Evolutionary conservation across 2,888 invertebrate species (phyloP).

Genomic region (Herminia tarsipennalis): DNA sequence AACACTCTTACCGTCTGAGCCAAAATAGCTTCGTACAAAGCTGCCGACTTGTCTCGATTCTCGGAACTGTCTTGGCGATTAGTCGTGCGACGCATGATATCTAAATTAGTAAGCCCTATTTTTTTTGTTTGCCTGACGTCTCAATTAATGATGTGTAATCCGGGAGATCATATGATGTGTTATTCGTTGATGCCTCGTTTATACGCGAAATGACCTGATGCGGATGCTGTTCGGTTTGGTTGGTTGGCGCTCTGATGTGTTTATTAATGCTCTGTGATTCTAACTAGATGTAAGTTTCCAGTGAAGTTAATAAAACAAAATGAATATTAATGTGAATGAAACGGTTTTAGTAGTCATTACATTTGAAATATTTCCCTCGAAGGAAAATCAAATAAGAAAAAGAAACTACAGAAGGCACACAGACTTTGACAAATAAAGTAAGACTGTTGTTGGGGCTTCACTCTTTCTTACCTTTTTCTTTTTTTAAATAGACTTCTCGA

Average conservation of each 20-base stretch:
- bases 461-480: too few relatives aligned
- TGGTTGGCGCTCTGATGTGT: constrained; percentile 38
- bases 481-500: constrained; percentile 20
- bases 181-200: constrained; percentile 42
- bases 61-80: constrained; percentile 38
- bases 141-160: constrained; percentile 47
- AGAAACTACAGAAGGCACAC: too few relatives aligned
- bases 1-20: constrained; percentile 32
- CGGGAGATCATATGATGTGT: constrained; percentile 30
- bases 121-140: constrained; percentile 41
- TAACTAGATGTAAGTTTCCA: constrained; percentile 9
- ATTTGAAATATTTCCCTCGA: too few relatives aligned
- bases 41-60: constrained; percentile 36
- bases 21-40: constrained; percentile 44
- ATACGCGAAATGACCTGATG: constrained; percentile 34
- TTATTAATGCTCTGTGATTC: constrained; percentile 29
- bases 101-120: constrained; percentile 43
- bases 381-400: too few relatives aligned
- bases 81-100: constrained; percentile 44
- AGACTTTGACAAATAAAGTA: too few relatives aligned
- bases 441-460: too few relatives aligned
- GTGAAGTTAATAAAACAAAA: background rate
- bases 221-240: constrained; percentile 25
- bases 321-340: too few relatives aligned
- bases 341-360: too few relatives aligned